Evolutionary conservation across 2,888 invertebrate species (phyloP), one percentile per base, ranked within the genome.

Genomic region (Ectropis crepuscularia): DNA sequence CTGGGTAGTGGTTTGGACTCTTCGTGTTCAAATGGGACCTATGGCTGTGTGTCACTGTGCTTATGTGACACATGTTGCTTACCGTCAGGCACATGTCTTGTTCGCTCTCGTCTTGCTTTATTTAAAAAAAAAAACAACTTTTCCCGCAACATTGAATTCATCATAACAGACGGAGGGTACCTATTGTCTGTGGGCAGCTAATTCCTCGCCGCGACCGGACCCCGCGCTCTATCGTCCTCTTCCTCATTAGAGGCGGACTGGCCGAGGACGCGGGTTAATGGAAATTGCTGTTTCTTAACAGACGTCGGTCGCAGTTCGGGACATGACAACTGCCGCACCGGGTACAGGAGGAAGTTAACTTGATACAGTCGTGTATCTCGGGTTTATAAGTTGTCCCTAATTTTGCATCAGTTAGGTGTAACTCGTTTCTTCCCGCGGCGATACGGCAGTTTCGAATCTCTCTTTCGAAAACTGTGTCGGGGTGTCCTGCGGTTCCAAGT

Each of bases 141-240:
- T 2, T 28, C 16, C 16, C 16, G 16, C 16, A 28, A 28, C 16
- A 28, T 28, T 28, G 1, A 28, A 28, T 1, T 28, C 4, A 28
- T 28, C 16, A 28, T 4, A 4, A 1, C 4, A 28, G 16, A 28
- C 16, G 16, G 51, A 78, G 73, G 74, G 79, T 80, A 81, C 83
- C 77, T 78, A 81, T 74, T 78, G 77, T 76, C 83, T 82, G 74
- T 76, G 70, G 74, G 68, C 61, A 67, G 54, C 11, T 54, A 57
- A 37, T 46, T 63, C 53, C 68, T 68, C 69, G 72, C 71, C 61
- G 74, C 81, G 77, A 79, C 82, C 75, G 77, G 83, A n/a, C n/a
- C n/a, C n/a, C n/a, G n/a, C n/a, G n/a, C n/a, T 79, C 85, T 88
- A 91, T 91, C 87, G 88, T 90, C 90, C 79, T 87, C 91, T 92